phyloP scores from a whole-genome alignment of 2,888 invertebrate genomes.

The Hyles lineata region DNA sequence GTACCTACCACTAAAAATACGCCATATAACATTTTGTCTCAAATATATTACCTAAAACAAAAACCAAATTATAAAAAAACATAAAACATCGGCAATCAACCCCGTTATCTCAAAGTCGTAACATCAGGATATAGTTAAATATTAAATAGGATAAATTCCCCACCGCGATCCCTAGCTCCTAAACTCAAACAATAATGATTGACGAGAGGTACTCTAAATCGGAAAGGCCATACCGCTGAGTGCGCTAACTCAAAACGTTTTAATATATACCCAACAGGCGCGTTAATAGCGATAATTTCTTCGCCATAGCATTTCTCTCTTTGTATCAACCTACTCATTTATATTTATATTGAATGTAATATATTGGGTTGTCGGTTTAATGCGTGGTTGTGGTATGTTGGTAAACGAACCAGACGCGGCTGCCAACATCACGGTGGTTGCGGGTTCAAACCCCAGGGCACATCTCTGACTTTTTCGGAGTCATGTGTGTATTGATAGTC shows the following conservation, averaged over 20 bases:
- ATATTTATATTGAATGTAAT: constrained; percentile 2
- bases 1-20: too few species aligned
- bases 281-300: constrained; percentile 76
- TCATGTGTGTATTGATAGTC: too few species aligned
- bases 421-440: too few species aligned
- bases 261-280: constrained; percentile 60
- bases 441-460: too few species aligned
- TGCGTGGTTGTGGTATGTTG: neutral
- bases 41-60: too few species aligned
- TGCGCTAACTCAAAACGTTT: constrained; percentile 50
- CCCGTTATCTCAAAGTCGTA: too few species aligned
- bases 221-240: constrained; percentile 41
- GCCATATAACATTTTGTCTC: too few species aligned
- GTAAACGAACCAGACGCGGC: too few species aligned
- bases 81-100: too few species aligned
- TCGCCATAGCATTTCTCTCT: constrained; percentile 50
- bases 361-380: neutral
- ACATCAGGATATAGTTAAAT: neutral
- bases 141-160: neutral
- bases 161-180: constrained; percentile 1
- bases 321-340: constrained; percentile 23
- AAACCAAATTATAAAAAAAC: too few species aligned
- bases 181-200: constrained; percentile 52
- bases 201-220: constrained; percentile 52
- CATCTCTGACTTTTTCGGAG: too few species aligned